Conservation (phyloP, 2,797 vertebrate species). For the Iguana delicatissima region DNA sequence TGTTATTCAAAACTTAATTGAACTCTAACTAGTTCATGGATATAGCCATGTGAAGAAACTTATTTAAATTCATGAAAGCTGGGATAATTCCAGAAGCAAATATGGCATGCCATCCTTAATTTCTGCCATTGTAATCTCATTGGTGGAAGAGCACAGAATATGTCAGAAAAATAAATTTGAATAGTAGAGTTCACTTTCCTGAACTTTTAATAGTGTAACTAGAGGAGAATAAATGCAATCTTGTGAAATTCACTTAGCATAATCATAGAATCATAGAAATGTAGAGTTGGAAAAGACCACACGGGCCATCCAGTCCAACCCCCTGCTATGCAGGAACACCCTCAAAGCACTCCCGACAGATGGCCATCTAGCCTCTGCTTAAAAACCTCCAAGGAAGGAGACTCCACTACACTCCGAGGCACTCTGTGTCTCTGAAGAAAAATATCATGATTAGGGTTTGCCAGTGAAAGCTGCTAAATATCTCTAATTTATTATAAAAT, state of each 20-base stretch:
- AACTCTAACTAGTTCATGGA: slow-evolving; percentile 32
- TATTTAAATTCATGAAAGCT: slow-evolving; percentile 38
- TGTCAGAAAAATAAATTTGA: slow-evolving; percentile 8
- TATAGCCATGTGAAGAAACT: slow-evolving; percentile 24
- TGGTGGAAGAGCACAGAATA: background rate
- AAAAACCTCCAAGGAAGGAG: too few species aligned
- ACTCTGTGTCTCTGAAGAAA: background rate
- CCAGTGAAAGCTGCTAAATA: slow-evolving; percentile 5
- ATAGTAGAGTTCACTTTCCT: background rate
- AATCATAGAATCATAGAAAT: too few species aligned
- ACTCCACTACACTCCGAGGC: too few species aligned
- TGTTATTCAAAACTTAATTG: slow-evolving; percentile 48
- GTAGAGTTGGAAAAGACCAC: too few species aligned
- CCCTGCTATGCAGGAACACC: too few species aligned
- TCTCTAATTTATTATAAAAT: slow-evolving; percentile 9
- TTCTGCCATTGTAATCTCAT: slow-evolving; percentile 18
- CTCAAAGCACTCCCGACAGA: too few species aligned
- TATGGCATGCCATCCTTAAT: slow-evolving; percentile 14
- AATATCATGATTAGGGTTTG: background rate
- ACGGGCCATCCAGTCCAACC: too few species aligned
- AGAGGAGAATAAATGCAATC: background rate
- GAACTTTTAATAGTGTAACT: slow-evolving; percentile 14
- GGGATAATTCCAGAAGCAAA: slow-evolving; percentile 39
- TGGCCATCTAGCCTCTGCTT: too few species aligned
- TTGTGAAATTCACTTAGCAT: slow-evolving; percentile 27